Percentiles rank a stretch among this genome's conserved stretches.
Evolutionary conservation across 2,797 vertebrate genomes (phyloP).

Genomic region (Meda fulgida): DNA sequence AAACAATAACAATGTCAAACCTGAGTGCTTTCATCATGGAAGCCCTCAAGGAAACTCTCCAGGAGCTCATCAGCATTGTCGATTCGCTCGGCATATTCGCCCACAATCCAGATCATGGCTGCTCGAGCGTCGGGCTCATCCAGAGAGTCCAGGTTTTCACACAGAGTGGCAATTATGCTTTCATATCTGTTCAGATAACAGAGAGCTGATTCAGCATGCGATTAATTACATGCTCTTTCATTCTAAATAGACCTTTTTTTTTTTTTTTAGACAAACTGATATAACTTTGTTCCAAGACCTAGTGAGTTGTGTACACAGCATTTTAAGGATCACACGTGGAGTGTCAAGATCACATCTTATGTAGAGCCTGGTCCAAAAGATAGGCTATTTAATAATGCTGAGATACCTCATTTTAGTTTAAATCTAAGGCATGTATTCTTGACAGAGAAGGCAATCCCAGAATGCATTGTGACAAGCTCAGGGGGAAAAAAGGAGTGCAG

Average conservation of each 20-base stretch:
- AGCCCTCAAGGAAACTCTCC: slow-evolving; percentile 97
- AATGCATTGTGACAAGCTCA: background rate
- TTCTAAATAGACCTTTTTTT: background rate
- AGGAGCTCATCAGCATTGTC: slow-evolving; percentile 97
- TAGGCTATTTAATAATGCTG: background rate
- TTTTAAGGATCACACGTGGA: background rate
- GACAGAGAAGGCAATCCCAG: background rate
- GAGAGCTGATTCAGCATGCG: background rate
- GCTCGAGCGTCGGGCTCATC: slow-evolving; percentile 97
- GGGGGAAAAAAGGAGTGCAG: background rate
- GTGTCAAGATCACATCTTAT: too few species aligned
- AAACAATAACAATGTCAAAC: slow-evolving; percentile 68
- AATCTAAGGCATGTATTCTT: background rate
- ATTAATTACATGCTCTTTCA: background rate
- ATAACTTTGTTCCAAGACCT: background rate
- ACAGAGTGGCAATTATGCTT: slow-evolving; percentile 97
- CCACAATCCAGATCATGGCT: slow-evolving; percentile 99
- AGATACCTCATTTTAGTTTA: background rate
- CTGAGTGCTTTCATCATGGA: slow-evolving; percentile 99
- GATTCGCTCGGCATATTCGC: slow-evolving; percentile 96
- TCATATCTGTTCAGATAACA: slow-evolving; percentile 83
- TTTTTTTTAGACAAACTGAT: background rate
- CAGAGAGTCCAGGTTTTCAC: slow-evolving; percentile 96
- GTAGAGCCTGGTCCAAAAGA: too few species aligned
- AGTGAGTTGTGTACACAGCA: background rate